Percentiles rank a stretch among this genome's conserved stretches.
Conservation (phyloP, 2,888 invertebrate species). For the Tromatobia lineatoria region DNA sequence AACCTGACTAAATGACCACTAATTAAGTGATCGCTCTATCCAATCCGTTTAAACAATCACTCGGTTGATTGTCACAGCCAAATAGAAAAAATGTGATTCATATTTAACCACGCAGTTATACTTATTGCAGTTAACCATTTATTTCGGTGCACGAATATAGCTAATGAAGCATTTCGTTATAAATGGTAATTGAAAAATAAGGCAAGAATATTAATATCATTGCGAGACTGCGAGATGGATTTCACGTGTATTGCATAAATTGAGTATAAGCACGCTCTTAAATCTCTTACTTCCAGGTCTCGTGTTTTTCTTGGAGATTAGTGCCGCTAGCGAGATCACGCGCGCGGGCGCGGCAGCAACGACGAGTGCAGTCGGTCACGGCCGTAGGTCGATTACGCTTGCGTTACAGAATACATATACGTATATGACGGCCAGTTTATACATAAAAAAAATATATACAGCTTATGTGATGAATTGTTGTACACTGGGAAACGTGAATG, state of each 20-base stretch:
- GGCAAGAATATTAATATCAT: background rate
- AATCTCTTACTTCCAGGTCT: conserved; percentile 47
- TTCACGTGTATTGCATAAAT: conserved; percentile 16
- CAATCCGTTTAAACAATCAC: no score
- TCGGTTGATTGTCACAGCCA: no score
- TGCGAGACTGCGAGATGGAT: background rate
- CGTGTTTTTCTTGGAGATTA: conserved; percentile 36
- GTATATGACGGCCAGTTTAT: background rate
- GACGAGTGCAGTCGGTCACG: conserved; percentile 74
- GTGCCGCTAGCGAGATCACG: background rate
- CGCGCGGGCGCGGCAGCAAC: conserved; percentile 5
- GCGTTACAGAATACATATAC: conserved; percentile 18
- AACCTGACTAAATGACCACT: no score
- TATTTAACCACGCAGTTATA: background rate
- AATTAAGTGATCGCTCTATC: no score
- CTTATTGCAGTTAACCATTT: no score
- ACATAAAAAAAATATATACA: background rate
- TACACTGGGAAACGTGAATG: no score
- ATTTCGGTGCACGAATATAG: background rate
- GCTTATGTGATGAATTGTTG: no score
- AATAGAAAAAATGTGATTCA: background rate
- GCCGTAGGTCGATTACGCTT: conserved; percentile 72
- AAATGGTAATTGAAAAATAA: background rate
- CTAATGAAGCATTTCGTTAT: background rate
- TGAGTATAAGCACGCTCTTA: background rate